phyloP scores from a whole-genome alignment of 2,113 vertebrate genomes.

The Abramis brama region DNA sequence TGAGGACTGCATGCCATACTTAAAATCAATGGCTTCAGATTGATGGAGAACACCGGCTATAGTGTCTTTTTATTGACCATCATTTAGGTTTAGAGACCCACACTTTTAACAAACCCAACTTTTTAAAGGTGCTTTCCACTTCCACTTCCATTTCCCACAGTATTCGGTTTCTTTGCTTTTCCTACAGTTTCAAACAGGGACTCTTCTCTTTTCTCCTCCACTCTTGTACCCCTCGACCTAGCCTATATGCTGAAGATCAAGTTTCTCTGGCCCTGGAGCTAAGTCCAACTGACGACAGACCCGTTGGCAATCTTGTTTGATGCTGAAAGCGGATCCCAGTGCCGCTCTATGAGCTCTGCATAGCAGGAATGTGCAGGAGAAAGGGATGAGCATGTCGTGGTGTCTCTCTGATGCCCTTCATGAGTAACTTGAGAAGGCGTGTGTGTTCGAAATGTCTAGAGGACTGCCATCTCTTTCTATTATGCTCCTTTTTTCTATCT shows the following conservation, averaged over 20 bases:
- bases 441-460: conserved; percentile 41
- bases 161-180: conserved; percentile 12
- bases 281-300: conserved; percentile 76
- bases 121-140: neutral
- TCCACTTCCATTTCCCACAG: neutral
- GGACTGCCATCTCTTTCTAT: conserved; percentile 21
- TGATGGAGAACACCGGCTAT: neutral
- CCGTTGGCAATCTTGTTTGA: conserved; percentile 70
- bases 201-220: conserved; percentile 39
- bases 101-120: neutral
- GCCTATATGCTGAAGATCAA: conserved; percentile 63
- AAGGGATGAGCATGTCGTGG: conserved; percentile 63
- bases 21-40: neutral
- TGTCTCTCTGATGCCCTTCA: conserved; percentile 57
- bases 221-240: conserved; percentile 61
- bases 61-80: neutral
- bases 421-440: conserved; percentile 54
- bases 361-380: conserved; percentile 69
- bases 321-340: conserved; percentile 69
- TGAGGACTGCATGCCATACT: neutral
- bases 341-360: conserved; percentile 67
- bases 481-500: conserved; percentile 39
- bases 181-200: conserved; percentile 3
- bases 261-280: conserved; percentile 76
- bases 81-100: neutral